Evolutionary conservation across 1,140 invertebrate genomes (phyloP), one percentile per base, ranked within the genome.

Genomic region (Cylas formicarius): DNA sequence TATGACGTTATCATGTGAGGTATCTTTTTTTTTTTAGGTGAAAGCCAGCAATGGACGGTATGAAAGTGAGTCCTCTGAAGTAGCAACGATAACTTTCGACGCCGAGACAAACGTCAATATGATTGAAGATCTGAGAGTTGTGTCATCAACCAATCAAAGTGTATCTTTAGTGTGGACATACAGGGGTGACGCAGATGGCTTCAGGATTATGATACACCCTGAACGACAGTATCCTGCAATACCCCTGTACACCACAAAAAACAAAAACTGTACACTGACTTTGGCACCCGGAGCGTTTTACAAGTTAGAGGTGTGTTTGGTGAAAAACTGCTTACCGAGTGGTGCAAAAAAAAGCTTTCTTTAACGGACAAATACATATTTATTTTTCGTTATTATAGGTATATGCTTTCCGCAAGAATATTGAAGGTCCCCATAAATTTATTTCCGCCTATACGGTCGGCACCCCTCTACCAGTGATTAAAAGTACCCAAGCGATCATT

Each of bases 111-210:
- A 79, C 50, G 69, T 85, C 1, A 73, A 77, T 38, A 64, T 72
- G 6, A 69, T 87, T 1, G 60, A 69, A 24, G 69, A 78, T 38
- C 65, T 85, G 2, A 68, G 57, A 19, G 60, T 77, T 13, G 42
- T 65, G 1, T 10, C 13, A 1, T 61, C 62, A 1, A 73, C 71
- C 1, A 69, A 77, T 18, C 68, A 67, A 14, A 70, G 69, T 0
- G 67, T 81, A 1, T 67, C 56, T 0, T 49, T 88, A 1, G 52
- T 58, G 0, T 90, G 86, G 86, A 66, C 67, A 1, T 63, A 69
- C 44, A 62, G 66, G 22, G 62, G 78, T 0, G 66, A 67, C n/a
- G 76, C 74, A 1, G 77, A 82, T 27, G 76, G 77, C 0, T 86
- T 84, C 55, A 59, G 62, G 2, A 57, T 86, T 1, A 68, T 66